Evolutionary conservation across 1,140 invertebrate species (phyloP).

Genomic region (Zaprionus davidi): DNA sequence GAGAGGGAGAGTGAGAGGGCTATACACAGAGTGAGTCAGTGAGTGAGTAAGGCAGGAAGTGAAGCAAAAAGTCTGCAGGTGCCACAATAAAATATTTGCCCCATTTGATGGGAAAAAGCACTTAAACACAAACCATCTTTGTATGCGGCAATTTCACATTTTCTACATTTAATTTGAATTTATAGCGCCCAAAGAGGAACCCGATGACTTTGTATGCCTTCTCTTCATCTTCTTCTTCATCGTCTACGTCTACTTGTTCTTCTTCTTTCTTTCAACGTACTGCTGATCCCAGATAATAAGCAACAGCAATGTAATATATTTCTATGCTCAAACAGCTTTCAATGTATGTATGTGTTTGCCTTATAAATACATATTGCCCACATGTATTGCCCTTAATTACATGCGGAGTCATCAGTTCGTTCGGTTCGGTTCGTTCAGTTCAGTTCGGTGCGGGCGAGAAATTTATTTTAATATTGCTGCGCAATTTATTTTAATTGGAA

Average conservation of each 20-base stretch:
- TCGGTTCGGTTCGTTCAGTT: conserved; percentile 16
- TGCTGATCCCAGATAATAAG: conserved; percentile 33
- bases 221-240: not conserved
- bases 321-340: conserved; percentile 5
- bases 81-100: conserved; percentile 51
- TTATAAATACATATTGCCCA: conserved; percentile 37
- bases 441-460: conserved; percentile 30
- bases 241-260: not conserved
- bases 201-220: not conserved
- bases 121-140: conserved; percentile 53
- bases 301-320: conserved; percentile 19
- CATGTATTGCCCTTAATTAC: conserved; percentile 66
- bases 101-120: conserved; percentile 53
- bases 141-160: conserved; percentile 52
- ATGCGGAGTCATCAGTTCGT: conserved; percentile 48
- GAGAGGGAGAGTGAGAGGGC: not conserved
- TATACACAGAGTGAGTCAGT: conserved; percentile 7
- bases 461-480: conserved; percentile 82
- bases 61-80: conserved; percentile 21
- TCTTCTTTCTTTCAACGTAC: not conserved
- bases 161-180: conserved; percentile 55
- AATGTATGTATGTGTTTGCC: conserved; percentile 19
- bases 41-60: conserved; percentile 12
- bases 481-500: conserved; percentile 84
- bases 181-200: conserved; percentile 39